Evolutionary conservation across 2,113 vertebrate species (phyloP).

Genomic region (Lonchura striata): DNA sequence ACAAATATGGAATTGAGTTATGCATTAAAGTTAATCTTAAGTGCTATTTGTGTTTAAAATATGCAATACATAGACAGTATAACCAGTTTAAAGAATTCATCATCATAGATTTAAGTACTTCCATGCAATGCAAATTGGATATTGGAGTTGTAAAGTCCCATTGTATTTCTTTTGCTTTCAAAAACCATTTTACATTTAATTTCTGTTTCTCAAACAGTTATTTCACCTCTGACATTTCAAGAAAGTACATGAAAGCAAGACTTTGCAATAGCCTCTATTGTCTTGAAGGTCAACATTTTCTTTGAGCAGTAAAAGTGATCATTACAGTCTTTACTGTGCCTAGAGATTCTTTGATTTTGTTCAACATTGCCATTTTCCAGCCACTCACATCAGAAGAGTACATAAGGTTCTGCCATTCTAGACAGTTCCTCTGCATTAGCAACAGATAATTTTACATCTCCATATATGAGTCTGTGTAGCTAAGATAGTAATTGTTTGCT

Average conservation of each 20-base stretch:
- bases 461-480: neutral
- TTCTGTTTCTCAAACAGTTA: neutral
- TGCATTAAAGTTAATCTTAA: neutral
- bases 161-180: neutral
- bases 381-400: neutral
- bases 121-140: neutral
- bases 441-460: neutral
- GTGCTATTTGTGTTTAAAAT: neutral
- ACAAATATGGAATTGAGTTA: neutral
- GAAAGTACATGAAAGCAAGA: neutral
- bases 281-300: neutral
- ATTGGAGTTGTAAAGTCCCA: neutral
- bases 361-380: neutral
- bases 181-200: neutral
- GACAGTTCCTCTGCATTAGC: neutral
- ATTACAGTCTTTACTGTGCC: neutral
- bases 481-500: neutral
- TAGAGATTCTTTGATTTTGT: neutral
- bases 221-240: neutral
- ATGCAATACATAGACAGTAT: rapidly evolving
- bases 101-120: neutral
- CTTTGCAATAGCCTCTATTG: neutral
- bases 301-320: neutral
- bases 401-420: neutral
- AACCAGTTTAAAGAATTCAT: neutral